Evolutionary conservation across 2,888 invertebrate species (phyloP).

Genomic region (Apotomis turbidana): DNA sequence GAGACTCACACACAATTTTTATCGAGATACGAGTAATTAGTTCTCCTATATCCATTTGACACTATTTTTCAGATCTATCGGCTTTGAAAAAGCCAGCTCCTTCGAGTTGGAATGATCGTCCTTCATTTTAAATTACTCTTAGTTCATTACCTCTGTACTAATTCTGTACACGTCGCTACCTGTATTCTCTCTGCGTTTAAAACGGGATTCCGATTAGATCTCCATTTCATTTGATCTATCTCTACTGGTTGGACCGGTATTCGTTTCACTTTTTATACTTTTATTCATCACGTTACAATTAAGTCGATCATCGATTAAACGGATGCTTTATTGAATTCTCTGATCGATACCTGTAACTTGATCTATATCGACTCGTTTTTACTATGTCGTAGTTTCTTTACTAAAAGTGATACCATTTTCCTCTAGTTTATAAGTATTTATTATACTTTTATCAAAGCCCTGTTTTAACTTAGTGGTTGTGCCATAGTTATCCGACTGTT

Average conservation of each 20-base stretch:
- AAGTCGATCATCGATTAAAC: slow-evolving; percentile 40
- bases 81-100: not conserved
- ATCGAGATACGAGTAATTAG: too few species aligned
- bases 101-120: not conserved
- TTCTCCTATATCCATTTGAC: too few species aligned
- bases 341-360: slow-evolving; percentile 41
- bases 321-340: slow-evolving; percentile 41
- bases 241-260: slow-evolving; percentile 50
- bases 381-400: slow-evolving; percentile 27
- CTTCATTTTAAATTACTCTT: slow-evolving; percentile 1
- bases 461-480: not conserved
- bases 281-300: slow-evolving; percentile 44
- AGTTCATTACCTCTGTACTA: slow-evolving; percentile 11
- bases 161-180: slow-evolving; percentile 21
- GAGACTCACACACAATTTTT: not conserved
- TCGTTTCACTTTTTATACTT: slow-evolving; percentile 51
- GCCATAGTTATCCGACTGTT: not conserved
- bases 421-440: not conserved
- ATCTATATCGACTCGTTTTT: slow-evolving; percentile 38
- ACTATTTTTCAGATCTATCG: too few species aligned
- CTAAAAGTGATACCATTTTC: not conserved
- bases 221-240: slow-evolving; percentile 37
- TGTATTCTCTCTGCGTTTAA: slow-evolving; percentile 7
- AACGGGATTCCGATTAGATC: slow-evolving; percentile 25
- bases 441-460: not conserved